These are phyloP conservation scores for Chironomus tepperi DNA, from an alignment of 1,140 invertebrate species.

Conservation along the genomic window DNA sequence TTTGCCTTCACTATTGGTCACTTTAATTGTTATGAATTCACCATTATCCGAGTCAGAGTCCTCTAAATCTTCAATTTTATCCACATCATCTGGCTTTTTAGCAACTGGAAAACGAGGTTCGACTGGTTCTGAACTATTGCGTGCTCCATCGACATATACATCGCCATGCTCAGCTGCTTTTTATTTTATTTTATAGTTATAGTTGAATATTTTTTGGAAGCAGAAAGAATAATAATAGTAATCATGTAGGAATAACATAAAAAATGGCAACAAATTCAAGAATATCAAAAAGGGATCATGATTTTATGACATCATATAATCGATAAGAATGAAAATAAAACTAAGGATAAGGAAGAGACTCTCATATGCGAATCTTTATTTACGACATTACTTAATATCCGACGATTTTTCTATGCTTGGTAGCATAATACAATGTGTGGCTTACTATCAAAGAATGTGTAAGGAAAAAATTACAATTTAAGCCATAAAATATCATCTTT, in stretches of 20 bases:
- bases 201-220: neutral
- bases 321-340: neutral
- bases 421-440: too few relatives aligned
- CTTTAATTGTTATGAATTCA: slow-evolving; percentile 17
- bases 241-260: neutral
- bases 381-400: neutral
- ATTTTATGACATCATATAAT: neutral
- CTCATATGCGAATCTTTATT: neutral
- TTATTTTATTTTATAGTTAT: neutral
- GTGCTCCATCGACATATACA: neutral
- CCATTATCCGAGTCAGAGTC: slow-evolving; percentile 7
- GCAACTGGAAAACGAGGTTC: neutral
- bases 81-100: neutral
- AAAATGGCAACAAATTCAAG: neutral
- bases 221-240: neutral
- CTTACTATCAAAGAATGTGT: too few relatives aligned
- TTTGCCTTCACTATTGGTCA: slow-evolving; percentile 2
- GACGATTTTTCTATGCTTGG: too few relatives aligned
- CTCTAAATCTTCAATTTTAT: neutral
- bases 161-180: slow-evolving; percentile 16
- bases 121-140: neutral
- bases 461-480: too few relatives aligned
- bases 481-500: too few relatives aligned
- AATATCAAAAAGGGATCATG: neutral
- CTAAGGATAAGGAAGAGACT: neutral